These are phyloP conservation scores for Myzus persicae DNA, from an alignment of 1,140 invertebrate species.

Conservation along the genomic window DNA sequence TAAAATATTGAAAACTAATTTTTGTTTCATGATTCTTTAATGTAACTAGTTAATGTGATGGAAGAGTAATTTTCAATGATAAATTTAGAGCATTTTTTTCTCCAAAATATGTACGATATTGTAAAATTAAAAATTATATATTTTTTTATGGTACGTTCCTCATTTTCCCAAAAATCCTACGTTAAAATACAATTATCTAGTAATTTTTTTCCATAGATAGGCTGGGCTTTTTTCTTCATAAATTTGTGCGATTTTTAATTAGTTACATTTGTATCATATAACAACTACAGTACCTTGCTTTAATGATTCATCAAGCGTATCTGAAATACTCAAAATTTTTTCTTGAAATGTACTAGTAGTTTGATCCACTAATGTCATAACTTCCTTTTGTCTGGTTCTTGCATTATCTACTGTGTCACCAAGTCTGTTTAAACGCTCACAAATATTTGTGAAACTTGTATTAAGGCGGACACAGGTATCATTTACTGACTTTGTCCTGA, in stretches of 20 bases:
- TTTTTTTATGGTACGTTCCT: too few species aligned
- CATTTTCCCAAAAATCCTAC: not conserved
- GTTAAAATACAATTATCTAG: not conserved
- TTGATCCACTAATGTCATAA: slow-evolving; percentile 1
- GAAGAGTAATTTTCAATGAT: too few species aligned
- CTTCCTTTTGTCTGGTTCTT: slow-evolving; percentile 37
- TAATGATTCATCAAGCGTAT: slow-evolving; percentile 21
- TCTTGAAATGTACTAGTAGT: slow-evolving; percentile 42
- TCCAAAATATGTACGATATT: not conserved
- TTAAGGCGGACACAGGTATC: not conserved
- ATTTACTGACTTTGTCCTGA: not conserved
- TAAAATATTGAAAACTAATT: too few species aligned
- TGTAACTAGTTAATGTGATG: too few species aligned
- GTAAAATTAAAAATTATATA: not conserved
- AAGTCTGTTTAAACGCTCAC: slow-evolving; percentile 44
- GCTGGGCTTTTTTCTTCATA: not conserved
- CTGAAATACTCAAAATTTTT: slow-evolving; percentile 32
- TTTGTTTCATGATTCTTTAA: too few species aligned
- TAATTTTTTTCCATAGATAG: too few species aligned
- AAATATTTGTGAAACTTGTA: slow-evolving; percentile 12
- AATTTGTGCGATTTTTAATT: too few species aligned
- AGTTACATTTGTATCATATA: too few species aligned
- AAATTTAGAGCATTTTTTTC: not conserved
- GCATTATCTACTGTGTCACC: slow-evolving; percentile 3
- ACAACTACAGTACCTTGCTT: not conserved